These are phyloP conservation scores for Eclectus roratus DNA, from an alignment of 2,113 vertebrate species.

Conservation along the genomic window DNA sequence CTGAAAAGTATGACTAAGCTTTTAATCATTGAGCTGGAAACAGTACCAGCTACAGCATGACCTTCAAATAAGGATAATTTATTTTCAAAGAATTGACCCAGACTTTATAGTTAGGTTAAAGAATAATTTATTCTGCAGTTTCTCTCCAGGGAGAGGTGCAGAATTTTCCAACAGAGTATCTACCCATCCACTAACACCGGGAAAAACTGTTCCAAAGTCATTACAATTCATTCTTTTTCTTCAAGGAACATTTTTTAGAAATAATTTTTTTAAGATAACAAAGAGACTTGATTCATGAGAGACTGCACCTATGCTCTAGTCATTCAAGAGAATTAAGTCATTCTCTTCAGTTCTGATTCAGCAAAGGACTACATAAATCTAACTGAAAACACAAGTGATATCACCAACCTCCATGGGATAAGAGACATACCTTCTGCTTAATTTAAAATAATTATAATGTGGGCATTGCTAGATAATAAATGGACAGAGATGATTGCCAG, in stretches of 20 bases:
- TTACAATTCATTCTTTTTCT: neutral
- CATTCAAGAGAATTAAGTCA: neutral
- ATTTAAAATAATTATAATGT: neutral
- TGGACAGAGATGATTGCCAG: neutral
- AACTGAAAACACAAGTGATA: neutral
- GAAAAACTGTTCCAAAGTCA: neutral
- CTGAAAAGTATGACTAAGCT: neutral
- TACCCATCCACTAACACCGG: neutral
- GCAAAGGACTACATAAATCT: neutral
- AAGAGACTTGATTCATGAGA: neutral
- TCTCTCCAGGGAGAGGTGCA: neutral
- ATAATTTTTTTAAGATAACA: neutral
- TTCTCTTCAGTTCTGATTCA: slow-evolving; percentile 3
- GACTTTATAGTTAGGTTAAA: neutral
- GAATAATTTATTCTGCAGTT: neutral
- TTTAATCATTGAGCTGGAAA: neutral
- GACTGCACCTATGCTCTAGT: neutral
- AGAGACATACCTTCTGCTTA: neutral
- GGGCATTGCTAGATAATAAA: neutral
- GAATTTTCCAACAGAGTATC: neutral
- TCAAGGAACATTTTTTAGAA: neutral
- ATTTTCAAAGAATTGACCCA: slow-evolving; percentile 4
- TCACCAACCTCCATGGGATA: neutral
- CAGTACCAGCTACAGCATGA: neutral
- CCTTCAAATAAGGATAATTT: neutral